These are phyloP conservation scores for Heliconius eleuchia DNA, from an alignment of 1,140 invertebrate species.

Conservation along the genomic window DNA sequence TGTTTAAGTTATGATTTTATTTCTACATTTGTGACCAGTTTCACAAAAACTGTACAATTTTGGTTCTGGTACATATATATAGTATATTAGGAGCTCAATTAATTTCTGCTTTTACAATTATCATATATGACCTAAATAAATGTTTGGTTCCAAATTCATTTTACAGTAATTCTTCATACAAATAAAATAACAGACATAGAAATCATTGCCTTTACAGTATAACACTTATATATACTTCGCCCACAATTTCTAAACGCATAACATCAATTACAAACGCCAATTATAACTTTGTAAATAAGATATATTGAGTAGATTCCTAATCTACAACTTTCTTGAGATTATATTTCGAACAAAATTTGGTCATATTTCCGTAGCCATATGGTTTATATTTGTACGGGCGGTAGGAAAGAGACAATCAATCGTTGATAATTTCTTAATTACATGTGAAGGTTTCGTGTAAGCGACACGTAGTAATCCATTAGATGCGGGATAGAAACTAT, in stretches of 20 bases:
- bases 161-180: background rate
- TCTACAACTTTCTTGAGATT: constrained; percentile 9
- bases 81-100: too few species aligned
- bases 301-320: constrained; percentile 12
- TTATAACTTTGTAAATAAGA: constrained; percentile 11
- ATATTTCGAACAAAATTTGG: background rate
- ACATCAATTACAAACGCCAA: constrained; percentile 13
- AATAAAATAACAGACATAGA: background rate
- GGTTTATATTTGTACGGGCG: background rate
- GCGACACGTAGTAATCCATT: constrained; percentile 8
- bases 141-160: background rate
- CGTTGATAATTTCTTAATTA: constrained; percentile 12
- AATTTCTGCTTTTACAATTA: too few species aligned
- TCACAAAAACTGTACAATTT: too few species aligned
- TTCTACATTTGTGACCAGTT: too few species aligned
- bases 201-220: background rate
- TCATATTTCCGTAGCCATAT: background rate
- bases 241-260: background rate
- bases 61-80: too few species aligned
- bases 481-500: background rate
- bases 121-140: too few species aligned
- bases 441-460: constrained; percentile 3
- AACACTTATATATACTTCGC: background rate
- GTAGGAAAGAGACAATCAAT: background rate
- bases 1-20: too few species aligned